Evolutionary conservation across 2,113 vertebrate genomes (phyloP).

Genomic region (Lasiurus cinereus): DNA sequence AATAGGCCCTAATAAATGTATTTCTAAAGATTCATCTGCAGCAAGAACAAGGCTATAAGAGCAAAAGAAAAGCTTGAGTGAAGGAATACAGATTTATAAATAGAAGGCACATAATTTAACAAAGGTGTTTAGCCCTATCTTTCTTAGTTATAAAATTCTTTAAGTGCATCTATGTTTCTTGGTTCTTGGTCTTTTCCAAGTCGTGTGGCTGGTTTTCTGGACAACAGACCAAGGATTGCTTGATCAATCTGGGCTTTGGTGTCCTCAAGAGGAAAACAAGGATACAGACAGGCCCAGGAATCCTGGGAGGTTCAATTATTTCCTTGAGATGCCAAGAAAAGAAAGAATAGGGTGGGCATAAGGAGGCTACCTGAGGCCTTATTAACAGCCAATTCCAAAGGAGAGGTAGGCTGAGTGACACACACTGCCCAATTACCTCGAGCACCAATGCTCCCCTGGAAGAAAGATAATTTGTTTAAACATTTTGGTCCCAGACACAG

Average conservation of each 20-base stretch:
- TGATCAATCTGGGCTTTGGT: background rate
- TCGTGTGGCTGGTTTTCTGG: background rate
- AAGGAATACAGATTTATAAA: slow-evolving; percentile 26
- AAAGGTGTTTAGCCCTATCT: background rate
- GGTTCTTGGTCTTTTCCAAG: background rate
- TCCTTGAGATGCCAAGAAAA: background rate
- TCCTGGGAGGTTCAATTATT: slow-evolving; percentile 30
- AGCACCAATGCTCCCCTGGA: background rate
- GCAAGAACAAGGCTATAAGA: background rate
- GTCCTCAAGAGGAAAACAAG: background rate
- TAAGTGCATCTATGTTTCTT: background rate
- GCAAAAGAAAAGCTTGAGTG: background rate
- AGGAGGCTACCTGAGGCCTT: background rate
- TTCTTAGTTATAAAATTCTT: slow-evolving; percentile 17
- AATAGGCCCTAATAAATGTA: background rate
- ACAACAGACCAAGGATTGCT: background rate
- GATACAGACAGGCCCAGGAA: background rate
- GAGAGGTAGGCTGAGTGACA: slow-evolving; percentile 10
- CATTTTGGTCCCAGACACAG: slow-evolving; percentile 28
- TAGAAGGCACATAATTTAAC: background rate
- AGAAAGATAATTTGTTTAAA: background rate
- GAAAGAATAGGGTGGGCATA: background rate
- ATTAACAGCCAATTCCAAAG: background rate
- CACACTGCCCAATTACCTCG: accelerated
- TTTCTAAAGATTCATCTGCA: background rate